Base-by-base conservation (phyloP, 2,113 vertebrate genomes). In the Eubucco bourcierii region DNA sequence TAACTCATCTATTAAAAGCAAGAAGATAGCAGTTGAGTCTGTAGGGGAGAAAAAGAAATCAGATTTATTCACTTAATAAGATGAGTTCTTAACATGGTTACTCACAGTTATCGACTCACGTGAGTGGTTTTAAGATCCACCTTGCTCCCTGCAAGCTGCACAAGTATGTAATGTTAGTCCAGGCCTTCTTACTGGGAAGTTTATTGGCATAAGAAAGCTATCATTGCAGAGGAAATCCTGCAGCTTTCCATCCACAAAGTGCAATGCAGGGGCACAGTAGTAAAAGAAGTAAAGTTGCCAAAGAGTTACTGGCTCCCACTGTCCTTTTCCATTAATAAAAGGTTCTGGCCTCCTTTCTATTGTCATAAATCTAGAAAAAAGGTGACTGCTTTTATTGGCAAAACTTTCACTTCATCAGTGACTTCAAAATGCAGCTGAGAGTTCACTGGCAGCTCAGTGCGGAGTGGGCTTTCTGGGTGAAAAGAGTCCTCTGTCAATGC, bases 401-500 rank as follows among this genome's bases (percentile, higher is more conserved):
- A 95, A 95, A 93, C 44, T 91, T 96, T 84, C 11, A 15, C 94
- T 97, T 96, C 97, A 94, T 91, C 87, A 90, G 79, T 97, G 95
- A 97, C 34, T 47, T 97, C 92, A 95, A 94, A 97, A 96, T 93
- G 91, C 4, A 15, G 80, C 95, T 87, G 91, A 90, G 63, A 70
- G 88, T 93, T 97, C 95, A 88, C 28, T 5, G 9, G 87, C 93
- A 95, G 90, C 73, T 52, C 90, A 86, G 44, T 1, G 0, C 72
- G 47, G 95, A 94, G 63, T 3, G 2, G 66, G 65, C 82, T 97
- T 59, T 84, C 97, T 95, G 95, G 97, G 97, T 97, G 97, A 98
- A 98, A 98, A 97, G 96, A 97, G 95, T 87, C 92, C 95, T 97
- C 97, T 96, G 95, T 97, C 97, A 96, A 47, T 96, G 96, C 95